Evolutionary conservation across 2,888 invertebrate species (phyloP).

Genomic region (Agrotis exclamationis): DNA sequence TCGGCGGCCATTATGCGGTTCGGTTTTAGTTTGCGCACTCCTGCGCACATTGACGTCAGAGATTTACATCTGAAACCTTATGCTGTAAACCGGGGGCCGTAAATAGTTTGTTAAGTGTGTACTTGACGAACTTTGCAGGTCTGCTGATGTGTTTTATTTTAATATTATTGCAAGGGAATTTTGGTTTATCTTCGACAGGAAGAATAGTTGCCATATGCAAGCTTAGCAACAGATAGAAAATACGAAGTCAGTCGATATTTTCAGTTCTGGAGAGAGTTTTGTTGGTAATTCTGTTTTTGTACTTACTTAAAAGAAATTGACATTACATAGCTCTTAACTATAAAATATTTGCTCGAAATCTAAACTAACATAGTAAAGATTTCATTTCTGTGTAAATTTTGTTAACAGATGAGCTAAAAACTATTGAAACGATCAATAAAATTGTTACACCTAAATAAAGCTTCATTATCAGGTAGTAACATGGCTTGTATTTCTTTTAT

Average conservation of each 20-base stretch:
- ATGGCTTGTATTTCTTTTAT: too few species aligned
- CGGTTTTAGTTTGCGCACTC: constrained; percentile 61
- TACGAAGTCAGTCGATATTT: neutral
- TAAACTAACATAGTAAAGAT: too few species aligned
- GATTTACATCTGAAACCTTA: constrained; percentile 62
- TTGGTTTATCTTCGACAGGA: neutral
- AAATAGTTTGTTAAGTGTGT: constrained; percentile 68
- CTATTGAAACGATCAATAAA: too few species aligned
- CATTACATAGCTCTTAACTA: neutral
- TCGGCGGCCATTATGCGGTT: constrained; percentile 64
- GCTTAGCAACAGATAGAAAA: neutral
- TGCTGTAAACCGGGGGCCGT: constrained; percentile 61
- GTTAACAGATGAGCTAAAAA: too few species aligned
- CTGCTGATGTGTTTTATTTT: constrained; percentile 34
- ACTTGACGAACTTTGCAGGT: constrained; percentile 55
- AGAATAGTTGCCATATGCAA: neutral
- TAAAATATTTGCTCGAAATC: too few species aligned
- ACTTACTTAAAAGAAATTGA: neutral
- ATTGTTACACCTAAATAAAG: too few species aligned
- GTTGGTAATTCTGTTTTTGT: neutral
- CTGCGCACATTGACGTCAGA: constrained; percentile 69
- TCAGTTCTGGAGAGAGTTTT: neutral
- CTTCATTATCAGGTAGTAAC: too few species aligned
- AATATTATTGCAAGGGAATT: neutral
- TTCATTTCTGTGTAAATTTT: too few species aligned